Evolutionary conservation across 2,888 invertebrate genomes (phyloP).

Genomic region (Lucinisca nassula): DNA sequence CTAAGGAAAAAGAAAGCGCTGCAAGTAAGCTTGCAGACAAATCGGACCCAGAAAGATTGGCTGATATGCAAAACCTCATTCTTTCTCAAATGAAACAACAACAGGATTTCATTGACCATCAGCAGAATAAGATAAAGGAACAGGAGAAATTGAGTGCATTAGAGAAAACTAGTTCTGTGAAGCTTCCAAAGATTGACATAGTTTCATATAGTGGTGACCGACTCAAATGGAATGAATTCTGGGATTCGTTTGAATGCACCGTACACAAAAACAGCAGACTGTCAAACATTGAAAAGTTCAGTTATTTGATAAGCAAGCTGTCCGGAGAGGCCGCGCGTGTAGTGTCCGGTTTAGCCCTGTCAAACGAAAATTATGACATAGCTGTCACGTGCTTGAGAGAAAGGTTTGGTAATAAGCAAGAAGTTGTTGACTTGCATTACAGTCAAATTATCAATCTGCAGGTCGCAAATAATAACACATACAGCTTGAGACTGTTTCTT

Average conservation of each 20-base stretch:
- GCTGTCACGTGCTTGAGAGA: conserved; percentile 30
- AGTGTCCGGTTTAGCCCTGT: conserved; percentile 38
- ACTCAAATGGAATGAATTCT: background rate
- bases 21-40: too few species aligned
- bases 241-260: conserved; percentile 17
- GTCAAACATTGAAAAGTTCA: conserved; percentile 38
- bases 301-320: conserved; percentile 41
- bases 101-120: background rate
- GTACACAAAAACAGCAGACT: conserved; percentile 30
- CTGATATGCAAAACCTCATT: background rate
- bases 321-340: conserved; percentile 25
- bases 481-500: conserved; percentile 18
- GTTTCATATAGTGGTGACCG: background rate
- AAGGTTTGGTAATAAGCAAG: conserved; percentile 43
- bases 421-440: conserved; percentile 40
- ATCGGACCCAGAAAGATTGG: too few species aligned
- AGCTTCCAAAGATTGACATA: background rate
- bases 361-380: conserved; percentile 43
- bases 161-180: background rate
- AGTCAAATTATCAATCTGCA: conserved; percentile 30
- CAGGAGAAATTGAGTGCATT: background rate
- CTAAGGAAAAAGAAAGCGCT: too few species aligned
- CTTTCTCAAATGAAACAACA: background rate
- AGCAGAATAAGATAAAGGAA: background rate
- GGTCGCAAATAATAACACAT: background rate